Percentiles rank a stretch among this genome's conserved stretches.
Conservation (phyloP, 2,888 invertebrate species). For the Sicus ferrugineus region DNA sequence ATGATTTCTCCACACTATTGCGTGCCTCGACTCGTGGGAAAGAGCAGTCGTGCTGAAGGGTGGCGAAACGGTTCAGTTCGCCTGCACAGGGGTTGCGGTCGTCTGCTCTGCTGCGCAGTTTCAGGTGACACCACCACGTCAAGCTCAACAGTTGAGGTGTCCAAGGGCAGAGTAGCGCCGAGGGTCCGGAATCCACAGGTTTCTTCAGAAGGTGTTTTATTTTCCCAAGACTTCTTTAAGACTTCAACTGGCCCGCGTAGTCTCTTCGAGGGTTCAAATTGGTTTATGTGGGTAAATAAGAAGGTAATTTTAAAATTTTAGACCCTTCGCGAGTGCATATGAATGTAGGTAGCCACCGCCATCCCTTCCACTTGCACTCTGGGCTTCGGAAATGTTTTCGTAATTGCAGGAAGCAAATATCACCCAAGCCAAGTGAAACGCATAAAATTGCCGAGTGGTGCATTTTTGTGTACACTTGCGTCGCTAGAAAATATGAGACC, state of each 20-base stretch:
- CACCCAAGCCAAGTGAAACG: conserved; percentile 2
- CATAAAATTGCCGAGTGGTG: conserved; percentile 19
- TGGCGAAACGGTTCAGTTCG: background rate
- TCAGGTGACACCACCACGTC: conserved; percentile 5
- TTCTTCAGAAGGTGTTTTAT: background rate
- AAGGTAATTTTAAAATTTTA: no score
- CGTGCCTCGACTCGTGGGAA: conserved; percentile 10
- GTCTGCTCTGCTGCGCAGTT: background rate
- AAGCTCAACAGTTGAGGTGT: conserved; percentile 14
- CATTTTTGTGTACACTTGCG: background rate
- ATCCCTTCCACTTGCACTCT: no score
- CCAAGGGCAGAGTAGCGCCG: background rate
- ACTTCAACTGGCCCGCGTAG: no score
- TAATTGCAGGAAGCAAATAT: background rate
- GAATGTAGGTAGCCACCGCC: no score
- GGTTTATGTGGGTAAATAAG: no score
- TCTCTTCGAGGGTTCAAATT: no score
- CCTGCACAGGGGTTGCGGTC: background rate
- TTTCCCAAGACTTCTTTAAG: background rate
- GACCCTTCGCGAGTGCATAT: no score
- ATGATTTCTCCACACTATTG: background rate
- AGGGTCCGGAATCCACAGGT: background rate
- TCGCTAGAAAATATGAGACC: conserved; percentile 17
- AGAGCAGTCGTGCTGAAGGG: background rate
- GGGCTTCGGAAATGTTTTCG: background rate